Conservation (phyloP, 2,797 vertebrate species). For the Danio jaintianensis region DNA sequence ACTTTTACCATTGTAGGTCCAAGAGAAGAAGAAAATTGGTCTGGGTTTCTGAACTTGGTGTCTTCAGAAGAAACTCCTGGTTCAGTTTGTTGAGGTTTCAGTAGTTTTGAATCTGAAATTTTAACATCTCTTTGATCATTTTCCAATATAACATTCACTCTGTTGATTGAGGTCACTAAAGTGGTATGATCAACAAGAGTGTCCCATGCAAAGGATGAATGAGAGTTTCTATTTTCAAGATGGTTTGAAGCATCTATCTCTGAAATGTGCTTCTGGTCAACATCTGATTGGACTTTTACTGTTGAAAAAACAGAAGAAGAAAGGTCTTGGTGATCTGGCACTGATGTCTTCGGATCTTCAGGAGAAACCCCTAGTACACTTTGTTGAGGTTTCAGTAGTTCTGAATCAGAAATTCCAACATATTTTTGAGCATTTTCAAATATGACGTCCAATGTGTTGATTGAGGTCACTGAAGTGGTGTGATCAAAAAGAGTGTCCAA, state of each 20-base stretch:
- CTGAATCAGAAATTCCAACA: background rate
- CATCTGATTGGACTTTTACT: background rate
- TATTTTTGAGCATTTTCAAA: constrained; percentile 40
- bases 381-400: constrained; percentile 5
- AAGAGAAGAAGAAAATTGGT: too few relatives aligned
- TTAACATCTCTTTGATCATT: constrained; percentile 27
- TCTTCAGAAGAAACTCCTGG: too few relatives aligned
- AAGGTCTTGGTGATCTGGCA: background rate
- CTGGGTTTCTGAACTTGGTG: too few relatives aligned
- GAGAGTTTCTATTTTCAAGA: constrained; percentile 56
- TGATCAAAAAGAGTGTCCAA: background rate
- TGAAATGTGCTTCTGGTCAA: constrained; percentile 18
- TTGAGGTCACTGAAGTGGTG: background rate
- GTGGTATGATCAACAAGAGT: background rate
- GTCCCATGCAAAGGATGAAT: constrained; percentile 64
- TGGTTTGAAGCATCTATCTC: background rate
- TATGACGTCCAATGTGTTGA: constrained; percentile 8
- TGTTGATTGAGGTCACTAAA: background rate
- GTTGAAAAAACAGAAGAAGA: background rate
- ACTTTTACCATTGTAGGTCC: too few relatives aligned
- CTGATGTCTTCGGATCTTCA: constrained; percentile 5
- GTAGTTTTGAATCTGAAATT: background rate
- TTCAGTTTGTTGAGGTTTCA: too few relatives aligned
- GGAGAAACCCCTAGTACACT: background rate
- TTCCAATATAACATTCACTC: constrained; percentile 19